These are phyloP conservation scores for Zeugodacus cucurbitae DNA, from an alignment of 1,140 invertebrate species.

Conservation along the genomic window DNA sequence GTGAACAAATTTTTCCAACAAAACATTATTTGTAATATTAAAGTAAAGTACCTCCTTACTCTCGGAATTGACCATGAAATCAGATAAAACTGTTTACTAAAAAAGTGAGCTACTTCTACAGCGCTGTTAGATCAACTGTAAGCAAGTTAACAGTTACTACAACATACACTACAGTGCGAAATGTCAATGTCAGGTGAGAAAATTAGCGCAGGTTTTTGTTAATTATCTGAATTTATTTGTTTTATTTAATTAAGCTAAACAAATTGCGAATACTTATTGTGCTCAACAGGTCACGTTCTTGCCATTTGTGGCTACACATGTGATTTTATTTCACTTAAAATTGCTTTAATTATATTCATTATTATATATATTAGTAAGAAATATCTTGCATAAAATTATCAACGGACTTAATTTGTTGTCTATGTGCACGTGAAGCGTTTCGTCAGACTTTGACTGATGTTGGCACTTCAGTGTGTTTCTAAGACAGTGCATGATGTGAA, in stretches of 20 bases:
- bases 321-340: slow-evolving; percentile 3
- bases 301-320: not conserved
- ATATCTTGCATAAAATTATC: not conserved
- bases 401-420: not conserved
- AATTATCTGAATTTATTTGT: not conserved
- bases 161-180: not conserved
- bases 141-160: too few relatives aligned
- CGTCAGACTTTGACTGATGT: not conserved
- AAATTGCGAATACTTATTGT: not conserved
- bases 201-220: not conserved
- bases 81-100: too few relatives aligned
- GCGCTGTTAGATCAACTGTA: too few relatives aligned
- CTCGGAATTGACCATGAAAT: too few relatives aligned
- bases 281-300: slow-evolving; percentile 12
- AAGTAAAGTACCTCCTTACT: too few relatives aligned
- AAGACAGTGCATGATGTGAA: not conserved
- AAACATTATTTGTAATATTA: too few relatives aligned
- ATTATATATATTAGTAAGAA: not conserved
- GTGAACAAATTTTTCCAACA: too few relatives aligned
- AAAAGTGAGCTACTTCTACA: too few relatives aligned
- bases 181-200: not conserved
- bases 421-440: not conserved
- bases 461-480: not conserved
- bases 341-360: not conserved
- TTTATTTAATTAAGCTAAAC: not conserved